Evolutionary conservation across 2,888 invertebrate species (phyloP).

Genomic region (Pherbina coryleti): DNA sequence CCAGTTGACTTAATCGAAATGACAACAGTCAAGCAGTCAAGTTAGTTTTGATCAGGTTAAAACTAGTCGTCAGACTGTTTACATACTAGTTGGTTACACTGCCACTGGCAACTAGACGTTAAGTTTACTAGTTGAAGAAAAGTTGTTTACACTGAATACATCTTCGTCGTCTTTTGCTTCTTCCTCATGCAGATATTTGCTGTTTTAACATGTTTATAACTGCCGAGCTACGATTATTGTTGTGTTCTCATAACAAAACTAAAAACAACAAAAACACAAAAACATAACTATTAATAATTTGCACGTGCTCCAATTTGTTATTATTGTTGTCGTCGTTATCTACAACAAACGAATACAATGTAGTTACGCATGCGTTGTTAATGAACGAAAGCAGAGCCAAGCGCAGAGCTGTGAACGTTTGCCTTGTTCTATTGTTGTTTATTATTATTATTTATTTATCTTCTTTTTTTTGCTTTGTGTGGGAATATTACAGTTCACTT

Average conservation of each 20-base stretch:
- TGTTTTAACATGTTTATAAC: neutral
- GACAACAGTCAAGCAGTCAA: too few species aligned
- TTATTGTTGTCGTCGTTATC: constrained; percentile 39
- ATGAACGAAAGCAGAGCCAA: neutral
- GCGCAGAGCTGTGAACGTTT: neutral
- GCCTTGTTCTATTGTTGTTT: neutral
- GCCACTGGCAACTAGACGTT: too few species aligned
- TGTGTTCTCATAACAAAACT: neutral
- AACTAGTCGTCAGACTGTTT: too few species aligned
- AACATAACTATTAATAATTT: constrained; percentile 42
- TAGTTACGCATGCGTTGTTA: constrained; percentile 8
- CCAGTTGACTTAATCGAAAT: too few species aligned
- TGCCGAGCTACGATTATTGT: too few species aligned
- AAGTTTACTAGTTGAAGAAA: too few species aligned
- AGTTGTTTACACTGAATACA: too few species aligned
- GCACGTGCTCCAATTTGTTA: constrained; percentile 53
- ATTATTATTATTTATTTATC: neutral
- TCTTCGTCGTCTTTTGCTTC: too few species aligned
- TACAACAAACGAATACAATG: constrained; percentile 14
- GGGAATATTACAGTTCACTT: neutral
- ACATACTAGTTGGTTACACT: too few species aligned
- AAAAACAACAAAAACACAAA: neutral
- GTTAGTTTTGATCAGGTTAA: too few species aligned
- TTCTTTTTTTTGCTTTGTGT: neutral
- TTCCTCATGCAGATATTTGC: too few species aligned